Conservation (phyloP, 1,140 invertebrate species). For the Euschistus heros region DNA sequence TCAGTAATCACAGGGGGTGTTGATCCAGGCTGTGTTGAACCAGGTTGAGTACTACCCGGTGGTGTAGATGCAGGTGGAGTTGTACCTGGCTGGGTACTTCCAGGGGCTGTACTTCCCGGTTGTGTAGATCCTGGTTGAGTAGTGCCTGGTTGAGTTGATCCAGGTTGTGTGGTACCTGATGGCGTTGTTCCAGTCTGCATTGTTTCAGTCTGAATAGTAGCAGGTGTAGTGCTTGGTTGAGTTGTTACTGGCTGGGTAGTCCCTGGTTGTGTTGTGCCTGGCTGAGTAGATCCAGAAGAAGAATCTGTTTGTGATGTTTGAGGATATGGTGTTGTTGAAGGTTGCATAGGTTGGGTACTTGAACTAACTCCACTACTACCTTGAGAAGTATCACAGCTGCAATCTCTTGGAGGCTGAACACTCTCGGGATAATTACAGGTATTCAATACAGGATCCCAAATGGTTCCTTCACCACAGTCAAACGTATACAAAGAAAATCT, state of each 20-base stretch:
- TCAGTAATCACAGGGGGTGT: conserved; percentile 20
- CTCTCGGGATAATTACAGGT: conserved; percentile 43
- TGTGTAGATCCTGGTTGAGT: conserved; percentile 23
- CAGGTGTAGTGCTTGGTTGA: conserved; percentile 20
- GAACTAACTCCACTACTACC: conserved; percentile 2
- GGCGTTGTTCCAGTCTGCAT: conserved; percentile 31
- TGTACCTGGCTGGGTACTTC: neutral
- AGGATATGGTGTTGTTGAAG: conserved; percentile 9
- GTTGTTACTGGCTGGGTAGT: conserved; percentile 18
- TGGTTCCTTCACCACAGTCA: conserved; percentile 43
- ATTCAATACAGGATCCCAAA: conserved; percentile 42
- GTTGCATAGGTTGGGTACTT: conserved; percentile 16
- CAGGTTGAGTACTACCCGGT: conserved; percentile 14
- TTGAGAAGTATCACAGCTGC: conserved; percentile 26
- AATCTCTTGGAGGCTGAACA: conserved; percentile 41
- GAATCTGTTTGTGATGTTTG: neutral
- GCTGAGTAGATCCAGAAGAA: conserved; percentile 9
- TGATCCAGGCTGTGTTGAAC: conserved; percentile 22
- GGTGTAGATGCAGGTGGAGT: conserved; percentile 13
- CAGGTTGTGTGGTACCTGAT: conserved; percentile 26
- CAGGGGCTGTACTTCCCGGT: neutral
- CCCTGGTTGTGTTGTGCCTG: conserved; percentile 9
- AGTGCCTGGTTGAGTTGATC: neutral
- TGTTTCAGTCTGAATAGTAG: neutral
- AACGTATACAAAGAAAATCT: conserved; percentile 46